These are phyloP conservation scores for Andrena bucephala DNA, from an alignment of 2,888 invertebrate species.

Conservation along the genomic window DNA sequence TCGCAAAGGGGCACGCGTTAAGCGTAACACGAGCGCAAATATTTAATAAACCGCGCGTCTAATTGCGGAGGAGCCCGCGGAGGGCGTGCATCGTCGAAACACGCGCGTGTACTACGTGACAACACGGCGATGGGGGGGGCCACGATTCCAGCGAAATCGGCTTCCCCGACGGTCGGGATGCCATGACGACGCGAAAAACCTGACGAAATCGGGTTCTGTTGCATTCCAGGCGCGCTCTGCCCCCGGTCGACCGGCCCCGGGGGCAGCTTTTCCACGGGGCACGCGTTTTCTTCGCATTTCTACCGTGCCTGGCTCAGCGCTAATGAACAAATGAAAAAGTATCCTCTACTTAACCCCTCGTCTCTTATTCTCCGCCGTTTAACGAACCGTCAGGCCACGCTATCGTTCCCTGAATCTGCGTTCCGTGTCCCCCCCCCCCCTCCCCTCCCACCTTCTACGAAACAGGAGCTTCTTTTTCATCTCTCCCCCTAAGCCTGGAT, in stretches of 20 bases:
- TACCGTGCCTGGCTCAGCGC: slow-evolving; percentile 14
- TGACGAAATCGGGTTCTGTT: slow-evolving; percentile 56
- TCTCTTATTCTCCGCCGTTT: slow-evolving; percentile 31
- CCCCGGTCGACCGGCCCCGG: slow-evolving; percentile 7
- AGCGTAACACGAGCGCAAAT: slow-evolving; percentile 12
- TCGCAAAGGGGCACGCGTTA: neutral
- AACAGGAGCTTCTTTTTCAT: neutral
- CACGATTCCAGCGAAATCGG: slow-evolving; percentile 44
- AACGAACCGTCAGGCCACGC: slow-evolving; percentile 29
- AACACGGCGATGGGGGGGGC: neutral
- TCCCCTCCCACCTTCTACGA: neutral
- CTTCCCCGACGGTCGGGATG: slow-evolving; percentile 45
- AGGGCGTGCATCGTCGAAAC: neutral
- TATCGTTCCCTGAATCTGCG: slow-evolving; percentile 40
- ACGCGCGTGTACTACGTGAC: neutral
- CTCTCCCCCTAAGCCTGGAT: neutral
- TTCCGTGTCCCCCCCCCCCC: neutral
- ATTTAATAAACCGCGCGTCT: slow-evolving; percentile 31
- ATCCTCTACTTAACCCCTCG: slow-evolving; percentile 23
- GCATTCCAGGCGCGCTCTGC: slow-evolving; percentile 48
- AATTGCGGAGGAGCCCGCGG: slow-evolving; percentile 17
- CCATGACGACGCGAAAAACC: slow-evolving; percentile 46
- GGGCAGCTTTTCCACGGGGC: slow-evolving; percentile 31
- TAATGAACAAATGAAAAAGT: slow-evolving; percentile 53
- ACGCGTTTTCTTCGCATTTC: slow-evolving; percentile 52